These are phyloP conservation scores for Aphidius gifuensis DNA, from an alignment of 1,140 invertebrate species.

Conservation along the genomic window DNA sequence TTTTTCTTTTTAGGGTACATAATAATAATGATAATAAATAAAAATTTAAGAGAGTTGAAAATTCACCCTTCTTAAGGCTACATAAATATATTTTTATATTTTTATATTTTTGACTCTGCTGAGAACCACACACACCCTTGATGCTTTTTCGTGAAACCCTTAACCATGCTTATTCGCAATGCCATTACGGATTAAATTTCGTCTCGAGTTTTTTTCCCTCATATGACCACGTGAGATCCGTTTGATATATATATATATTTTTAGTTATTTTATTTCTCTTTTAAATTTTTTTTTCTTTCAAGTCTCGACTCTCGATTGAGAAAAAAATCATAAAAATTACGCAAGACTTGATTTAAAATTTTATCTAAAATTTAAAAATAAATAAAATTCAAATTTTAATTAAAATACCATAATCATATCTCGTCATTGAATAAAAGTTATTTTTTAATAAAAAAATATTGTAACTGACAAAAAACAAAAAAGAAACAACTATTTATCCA, in stretches of 20 bases:
- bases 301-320: no score
- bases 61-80: constrained; percentile 3
- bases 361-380: no score
- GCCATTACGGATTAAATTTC: constrained; percentile 20
- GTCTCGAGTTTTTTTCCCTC: constrained; percentile 6
- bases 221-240: constrained; percentile 7
- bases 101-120: no score
- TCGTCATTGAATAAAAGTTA: no score
- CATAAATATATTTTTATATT: constrained; percentile 2
- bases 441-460: no score
- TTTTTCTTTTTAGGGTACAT: no score
- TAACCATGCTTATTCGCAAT: constrained; percentile 16
- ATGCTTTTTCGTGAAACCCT: constrained; percentile 9
- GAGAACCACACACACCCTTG: constrained; percentile 1
- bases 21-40: no score
- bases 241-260: background rate
- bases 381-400: no score
- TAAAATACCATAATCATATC: no score
- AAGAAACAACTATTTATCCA: constrained; percentile 1
- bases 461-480: background rate
- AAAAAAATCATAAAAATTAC: no score
- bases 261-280: background rate
- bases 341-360: no score
- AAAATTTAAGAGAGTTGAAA: background rate
- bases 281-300: background rate